These are phyloP conservation scores for Psittacula derbiana DNA, from an alignment of 2,797 vertebrate species.

Conservation along the genomic window DNA sequence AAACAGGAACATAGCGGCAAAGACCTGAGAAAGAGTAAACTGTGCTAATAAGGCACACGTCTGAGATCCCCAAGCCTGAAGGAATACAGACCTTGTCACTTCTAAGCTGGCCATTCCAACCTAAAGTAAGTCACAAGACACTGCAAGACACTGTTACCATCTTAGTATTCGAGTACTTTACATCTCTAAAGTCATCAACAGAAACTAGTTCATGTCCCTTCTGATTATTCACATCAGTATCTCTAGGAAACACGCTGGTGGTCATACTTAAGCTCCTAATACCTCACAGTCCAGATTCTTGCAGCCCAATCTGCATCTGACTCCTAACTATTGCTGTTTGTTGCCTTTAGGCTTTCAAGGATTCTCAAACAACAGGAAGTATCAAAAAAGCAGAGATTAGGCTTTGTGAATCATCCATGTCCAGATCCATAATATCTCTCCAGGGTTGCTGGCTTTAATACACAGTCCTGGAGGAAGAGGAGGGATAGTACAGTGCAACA, in stretches of 20 bases:
- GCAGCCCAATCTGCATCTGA: neutral
- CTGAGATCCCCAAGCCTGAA: neutral
- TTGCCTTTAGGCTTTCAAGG: neutral
- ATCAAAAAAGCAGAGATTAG: neutral
- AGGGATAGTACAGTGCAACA: neutral
- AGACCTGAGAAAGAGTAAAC: neutral
- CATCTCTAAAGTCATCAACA: neutral
- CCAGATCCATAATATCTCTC: neutral
- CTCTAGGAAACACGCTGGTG: neutral
- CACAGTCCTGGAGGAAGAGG: neutral
- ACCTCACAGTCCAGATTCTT: neutral
- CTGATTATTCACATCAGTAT: neutral
- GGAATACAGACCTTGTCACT: neutral
- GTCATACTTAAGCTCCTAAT: neutral
- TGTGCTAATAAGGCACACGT: neutral
- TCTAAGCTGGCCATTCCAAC: neutral
- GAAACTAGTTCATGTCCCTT: neutral
- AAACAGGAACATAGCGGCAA: neutral
- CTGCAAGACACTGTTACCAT: neutral
- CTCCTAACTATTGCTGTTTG: neutral
- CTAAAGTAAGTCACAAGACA: neutral
- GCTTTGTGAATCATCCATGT: neutral
- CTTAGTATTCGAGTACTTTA: neutral
- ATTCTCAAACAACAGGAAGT: neutral
- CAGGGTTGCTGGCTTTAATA: neutral